A percentile compares a stretch with the other conserved stretches of the same genome.
These are phyloP conservation scores for Galerucella calmariensis DNA, from an alignment of 2,888 invertebrate species.

Conservation along the genomic window DNA sequence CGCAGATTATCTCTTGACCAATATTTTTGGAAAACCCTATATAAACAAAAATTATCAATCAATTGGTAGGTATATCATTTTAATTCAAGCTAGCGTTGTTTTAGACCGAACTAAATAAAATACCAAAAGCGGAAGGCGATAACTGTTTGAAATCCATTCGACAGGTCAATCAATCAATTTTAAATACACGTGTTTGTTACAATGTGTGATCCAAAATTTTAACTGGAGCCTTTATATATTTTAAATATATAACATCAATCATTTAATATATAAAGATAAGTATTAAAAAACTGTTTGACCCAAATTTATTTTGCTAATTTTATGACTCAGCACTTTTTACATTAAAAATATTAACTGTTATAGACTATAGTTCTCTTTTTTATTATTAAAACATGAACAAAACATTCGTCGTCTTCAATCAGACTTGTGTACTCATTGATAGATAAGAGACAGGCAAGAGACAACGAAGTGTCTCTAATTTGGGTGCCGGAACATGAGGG, in stretches of 20 bases:
- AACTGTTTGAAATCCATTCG: constrained; percentile 20
- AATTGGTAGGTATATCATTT: constrained; percentile 3
- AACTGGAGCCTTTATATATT: constrained; percentile 3
- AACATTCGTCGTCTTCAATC: neutral
- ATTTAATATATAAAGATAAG: constrained; percentile 15
- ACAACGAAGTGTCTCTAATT: too few species aligned
- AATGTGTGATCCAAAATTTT: constrained; percentile 17
- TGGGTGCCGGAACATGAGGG: too few species aligned
- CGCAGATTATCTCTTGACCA: too few species aligned
- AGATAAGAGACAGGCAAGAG: too few species aligned
- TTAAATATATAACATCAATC: constrained; percentile 7
- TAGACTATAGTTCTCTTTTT: neutral
- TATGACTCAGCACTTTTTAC: neutral
- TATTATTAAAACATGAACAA: too few species aligned
- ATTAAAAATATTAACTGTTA: neutral
- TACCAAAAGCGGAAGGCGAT: constrained; percentile 19
- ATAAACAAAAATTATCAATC: neutral
- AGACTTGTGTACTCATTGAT: too few species aligned
- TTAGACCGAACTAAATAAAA: constrained; percentile 3
- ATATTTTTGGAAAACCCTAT: neutral
- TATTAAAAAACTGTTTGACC: constrained; percentile 4
- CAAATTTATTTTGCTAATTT: neutral
- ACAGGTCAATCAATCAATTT: constrained; percentile 16
- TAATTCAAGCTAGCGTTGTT: constrained; percentile 8
- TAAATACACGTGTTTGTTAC: constrained; percentile 15